phyloP scores from a whole-genome alignment of 2,888 invertebrate genomes.

The Drosophila lacicola region DNA sequence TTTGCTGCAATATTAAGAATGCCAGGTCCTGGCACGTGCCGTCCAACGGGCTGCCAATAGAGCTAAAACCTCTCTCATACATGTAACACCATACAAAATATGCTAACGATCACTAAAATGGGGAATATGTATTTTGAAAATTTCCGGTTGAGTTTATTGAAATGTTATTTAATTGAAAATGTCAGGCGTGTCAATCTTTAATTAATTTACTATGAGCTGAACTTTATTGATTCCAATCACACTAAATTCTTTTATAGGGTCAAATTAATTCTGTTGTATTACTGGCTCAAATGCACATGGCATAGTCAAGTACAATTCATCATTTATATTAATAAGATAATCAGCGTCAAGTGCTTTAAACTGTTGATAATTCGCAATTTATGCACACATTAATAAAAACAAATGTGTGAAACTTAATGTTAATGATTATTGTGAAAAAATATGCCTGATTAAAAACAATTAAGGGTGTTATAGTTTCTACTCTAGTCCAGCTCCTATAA shows the following conservation, averaged over 20 bases:
- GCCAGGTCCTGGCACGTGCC: slow-evolving; percentile 67
- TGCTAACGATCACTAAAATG: slow-evolving; percentile 62
- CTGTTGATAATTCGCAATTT: slow-evolving; percentile 43
- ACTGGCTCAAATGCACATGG: slow-evolving; percentile 41
- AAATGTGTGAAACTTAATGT: not conserved
- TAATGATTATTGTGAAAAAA: no score
- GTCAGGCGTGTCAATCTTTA: slow-evolving; percentile 64
- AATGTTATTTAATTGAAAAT: slow-evolving; percentile 63
- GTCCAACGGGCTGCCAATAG: slow-evolving; percentile 58
- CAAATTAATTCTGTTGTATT: slow-evolving; percentile 51
- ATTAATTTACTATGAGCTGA: slow-evolving; percentile 69
- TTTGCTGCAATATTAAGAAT: slow-evolving; percentile 63
- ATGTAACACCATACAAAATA: slow-evolving; percentile 33
- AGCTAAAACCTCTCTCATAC: slow-evolving; percentile 41
- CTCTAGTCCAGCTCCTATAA: no score
- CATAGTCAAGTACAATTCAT: slow-evolving; percentile 54
- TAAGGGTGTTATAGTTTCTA: no score
- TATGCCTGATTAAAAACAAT: no score
- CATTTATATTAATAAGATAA: slow-evolving; percentile 51
- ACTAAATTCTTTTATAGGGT: slow-evolving; percentile 57
- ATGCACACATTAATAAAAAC: not conserved
- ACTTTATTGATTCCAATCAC: slow-evolving; percentile 37
- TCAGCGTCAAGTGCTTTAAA: slow-evolving; percentile 51
- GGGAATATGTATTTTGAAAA: slow-evolving; percentile 56
- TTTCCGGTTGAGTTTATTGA: slow-evolving; percentile 23